phyloP scores from a whole-genome alignment of 2,888 invertebrate species.

The Ectemnius continuus region DNA sequence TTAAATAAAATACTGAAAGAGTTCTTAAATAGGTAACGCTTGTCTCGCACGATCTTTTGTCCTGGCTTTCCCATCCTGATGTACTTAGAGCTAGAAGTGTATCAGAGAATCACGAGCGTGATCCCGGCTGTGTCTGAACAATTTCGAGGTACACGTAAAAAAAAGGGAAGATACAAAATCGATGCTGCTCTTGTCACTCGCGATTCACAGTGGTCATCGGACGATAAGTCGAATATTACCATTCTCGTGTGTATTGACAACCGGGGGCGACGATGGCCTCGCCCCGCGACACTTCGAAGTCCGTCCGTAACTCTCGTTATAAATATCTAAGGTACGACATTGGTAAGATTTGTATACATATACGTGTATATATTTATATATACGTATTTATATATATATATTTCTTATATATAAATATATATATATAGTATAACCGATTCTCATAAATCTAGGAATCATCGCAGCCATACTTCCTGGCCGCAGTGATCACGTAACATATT shows the following conservation, averaged over 20 bases:
- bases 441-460: conserved; percentile 36
- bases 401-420: conserved; percentile 18
- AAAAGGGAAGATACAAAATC: conserved; percentile 55
- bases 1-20: conserved; percentile 62
- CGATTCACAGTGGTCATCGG: conserved; percentile 23
- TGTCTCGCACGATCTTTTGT: conserved; percentile 27
- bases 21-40: conserved; percentile 53
- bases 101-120: conserved; percentile 44
- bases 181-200: conserved; percentile 18
- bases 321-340: conserved; percentile 51
- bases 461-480: conserved; percentile 19
- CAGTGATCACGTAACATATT: conserved; percentile 25
- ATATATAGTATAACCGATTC: conserved; percentile 37
- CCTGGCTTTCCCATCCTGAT: conserved; percentile 52
- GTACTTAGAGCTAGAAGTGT: conserved; percentile 40
- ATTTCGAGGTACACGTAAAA: conserved; percentile 54
- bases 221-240: conserved; percentile 18
- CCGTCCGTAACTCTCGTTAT: conserved; percentile 34
- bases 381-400: conserved; percentile 22
- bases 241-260: conserved; percentile 15
- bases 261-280: conserved; percentile 28
- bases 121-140: conserved; percentile 50
- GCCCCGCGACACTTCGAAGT: conserved; percentile 23
- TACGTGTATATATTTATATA: conserved; percentile 13
- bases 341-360: conserved; percentile 34